Conservation (phyloP, 2,113 vertebrate species). For the Callocephalon fimbriatum region DNA sequence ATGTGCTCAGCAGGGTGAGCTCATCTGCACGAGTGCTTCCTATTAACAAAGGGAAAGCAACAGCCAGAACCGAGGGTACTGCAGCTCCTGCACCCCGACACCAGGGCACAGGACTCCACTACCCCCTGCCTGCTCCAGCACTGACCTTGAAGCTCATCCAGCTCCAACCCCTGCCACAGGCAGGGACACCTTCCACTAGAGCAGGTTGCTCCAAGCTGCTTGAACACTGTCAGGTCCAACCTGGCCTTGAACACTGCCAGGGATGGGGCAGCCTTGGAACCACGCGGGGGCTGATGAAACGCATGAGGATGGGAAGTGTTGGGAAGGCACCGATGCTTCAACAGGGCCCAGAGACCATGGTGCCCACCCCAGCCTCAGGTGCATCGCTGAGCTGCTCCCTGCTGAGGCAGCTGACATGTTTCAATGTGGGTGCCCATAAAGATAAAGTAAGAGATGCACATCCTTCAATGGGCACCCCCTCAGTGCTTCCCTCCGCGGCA, state of each 20-base stretch:
- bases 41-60: background rate
- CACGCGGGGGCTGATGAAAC: background rate
- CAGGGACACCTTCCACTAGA: background rate
- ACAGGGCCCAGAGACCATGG: fast-evolving
- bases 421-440: background rate
- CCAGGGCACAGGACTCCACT: background rate
- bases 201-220: background rate
- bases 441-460: background rate
- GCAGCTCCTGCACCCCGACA: background rate
- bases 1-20: background rate
- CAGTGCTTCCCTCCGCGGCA: fast-evolving
- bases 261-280: background rate
- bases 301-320: fast-evolving
- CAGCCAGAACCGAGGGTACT: background rate
- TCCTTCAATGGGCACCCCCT: background rate
- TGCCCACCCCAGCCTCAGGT: fast-evolving
- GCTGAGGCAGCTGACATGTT: background rate
- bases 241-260: background rate
- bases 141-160: background rate
- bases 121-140: background rate
- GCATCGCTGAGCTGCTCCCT: background rate
- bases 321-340: background rate
- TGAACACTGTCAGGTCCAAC: too few relatives aligned
- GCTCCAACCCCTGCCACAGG: fast-evolving
- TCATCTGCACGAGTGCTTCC: too few relatives aligned